Evolutionary conservation across 2,797 vertebrate genomes (phyloP).

Genomic region (Amphiprion clarkii): DNA sequence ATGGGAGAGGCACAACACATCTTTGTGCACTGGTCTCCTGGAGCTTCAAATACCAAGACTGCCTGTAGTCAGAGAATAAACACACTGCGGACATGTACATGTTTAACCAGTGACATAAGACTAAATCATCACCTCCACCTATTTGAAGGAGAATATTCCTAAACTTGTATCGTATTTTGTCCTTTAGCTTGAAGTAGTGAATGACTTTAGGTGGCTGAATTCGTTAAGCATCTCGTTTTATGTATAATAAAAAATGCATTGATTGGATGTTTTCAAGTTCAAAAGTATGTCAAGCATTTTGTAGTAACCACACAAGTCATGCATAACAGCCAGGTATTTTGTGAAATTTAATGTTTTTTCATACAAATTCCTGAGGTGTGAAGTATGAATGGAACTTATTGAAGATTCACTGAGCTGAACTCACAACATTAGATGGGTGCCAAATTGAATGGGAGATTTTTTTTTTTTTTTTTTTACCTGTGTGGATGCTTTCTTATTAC

Average conservation of each 20-base stretch:
- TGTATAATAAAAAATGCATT: too few relatives aligned
- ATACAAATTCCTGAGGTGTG: background rate
- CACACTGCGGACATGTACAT: background rate
- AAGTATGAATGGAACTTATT: background rate
- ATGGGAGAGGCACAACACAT: constrained; percentile 25
- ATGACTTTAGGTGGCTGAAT: too few relatives aligned
- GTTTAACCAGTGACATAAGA: background rate
- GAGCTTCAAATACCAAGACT: constrained; percentile 16
- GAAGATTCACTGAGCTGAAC: too few relatives aligned
- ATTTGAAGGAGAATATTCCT: too few relatives aligned
- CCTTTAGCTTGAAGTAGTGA: too few relatives aligned
- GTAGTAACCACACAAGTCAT: too few relatives aligned
- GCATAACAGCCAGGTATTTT: background rate
- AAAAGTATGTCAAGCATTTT: too few relatives aligned
- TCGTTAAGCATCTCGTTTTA: too few relatives aligned
- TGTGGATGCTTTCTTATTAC: background rate
- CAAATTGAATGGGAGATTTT: background rate
- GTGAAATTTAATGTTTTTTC: background rate
- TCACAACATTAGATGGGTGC: background rate
- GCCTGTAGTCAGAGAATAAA: constrained; percentile 23
- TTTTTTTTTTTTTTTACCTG: background rate
- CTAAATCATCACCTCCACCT: background rate
- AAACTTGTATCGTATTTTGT: too few relatives aligned
- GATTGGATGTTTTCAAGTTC: too few relatives aligned
- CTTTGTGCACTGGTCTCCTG: constrained; percentile 23